A percentile compares a stretch with the other conserved stretches of the same genome.
These are phyloP conservation scores for Stegastes partitus DNA, from an alignment of 2,113 vertebrate species.

Conservation along the genomic window DNA sequence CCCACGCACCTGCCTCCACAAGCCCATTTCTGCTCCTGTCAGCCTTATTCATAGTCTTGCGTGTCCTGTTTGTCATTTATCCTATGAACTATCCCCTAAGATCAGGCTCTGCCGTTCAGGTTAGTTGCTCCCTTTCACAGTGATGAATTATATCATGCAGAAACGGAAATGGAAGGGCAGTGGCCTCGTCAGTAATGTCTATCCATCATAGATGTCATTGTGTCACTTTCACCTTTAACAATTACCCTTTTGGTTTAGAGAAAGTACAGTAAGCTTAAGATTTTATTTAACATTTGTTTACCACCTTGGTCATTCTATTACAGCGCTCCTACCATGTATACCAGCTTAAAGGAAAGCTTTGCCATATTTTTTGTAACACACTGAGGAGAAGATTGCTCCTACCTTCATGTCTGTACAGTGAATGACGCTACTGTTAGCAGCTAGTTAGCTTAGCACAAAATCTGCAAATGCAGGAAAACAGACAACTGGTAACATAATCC, in stretches of 20 bases:
- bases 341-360: not conserved
- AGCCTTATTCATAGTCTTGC: slow-evolving; percentile 57
- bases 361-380: too few relatives aligned
- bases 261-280: not conserved
- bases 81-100: slow-evolving; percentile 52
- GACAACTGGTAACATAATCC: too few relatives aligned
- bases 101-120: slow-evolving; percentile 29
- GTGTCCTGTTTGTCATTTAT: slow-evolving; percentile 54
- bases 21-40: slow-evolving; percentile 39
- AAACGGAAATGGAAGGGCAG: slow-evolving; percentile 40
- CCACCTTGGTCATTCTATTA: not conserved
- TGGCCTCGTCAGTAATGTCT: not conserved
- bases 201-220: slow-evolving; percentile 15
- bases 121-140: slow-evolving; percentile 39
- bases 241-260: not conserved
- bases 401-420: too few relatives aligned
- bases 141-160: slow-evolving; percentile 59
- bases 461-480: too few relatives aligned
- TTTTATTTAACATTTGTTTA: not conserved
- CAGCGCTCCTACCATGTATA: not conserved
- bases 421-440: too few relatives aligned
- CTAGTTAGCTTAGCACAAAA: too few relatives aligned
- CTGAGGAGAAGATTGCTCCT: too few relatives aligned
- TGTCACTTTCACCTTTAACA: not conserved
- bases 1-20: slow-evolving; percentile 49